Conservation (phyloP, 2,888 invertebrate species). For the Therioaphis trifolii region DNA sequence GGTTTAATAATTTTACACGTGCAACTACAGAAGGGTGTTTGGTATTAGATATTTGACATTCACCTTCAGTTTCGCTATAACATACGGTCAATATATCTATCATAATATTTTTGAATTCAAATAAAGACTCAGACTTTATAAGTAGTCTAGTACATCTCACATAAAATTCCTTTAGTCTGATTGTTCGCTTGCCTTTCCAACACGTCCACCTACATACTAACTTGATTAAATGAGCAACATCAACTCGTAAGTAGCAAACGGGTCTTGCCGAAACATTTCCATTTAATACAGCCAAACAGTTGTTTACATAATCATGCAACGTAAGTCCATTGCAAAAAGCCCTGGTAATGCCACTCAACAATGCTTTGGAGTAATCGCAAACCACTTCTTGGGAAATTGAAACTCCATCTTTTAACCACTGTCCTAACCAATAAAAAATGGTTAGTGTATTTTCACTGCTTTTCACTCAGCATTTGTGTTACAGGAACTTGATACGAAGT, state of each 20-base stretch:
- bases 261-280: neutral
- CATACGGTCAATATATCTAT: neutral
- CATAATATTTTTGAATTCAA: neutral
- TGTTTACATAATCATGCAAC: conserved; percentile 6
- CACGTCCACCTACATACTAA: conserved; percentile 6
- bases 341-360: conserved; percentile 19
- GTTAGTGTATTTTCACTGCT: conserved; percentile 6
- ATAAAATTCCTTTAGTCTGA: neutral
- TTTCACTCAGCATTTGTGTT: conserved; percentile 6
- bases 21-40: neutral
- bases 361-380: conserved; percentile 10
- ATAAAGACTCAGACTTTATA: neutral
- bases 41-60: neutral
- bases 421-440: neutral
- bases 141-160: neutral
- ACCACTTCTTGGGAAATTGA: neutral
- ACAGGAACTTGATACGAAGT: neutral
- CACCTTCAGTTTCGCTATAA: neutral
- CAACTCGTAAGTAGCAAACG: neutral
- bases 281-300: neutral
- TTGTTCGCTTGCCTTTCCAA: conserved; percentile 17
- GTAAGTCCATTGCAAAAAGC: conserved; percentile 11
- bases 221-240: conserved; percentile 26
- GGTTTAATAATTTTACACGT: neutral
- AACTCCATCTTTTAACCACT: conserved; percentile 20